Conservation (phyloP, 2,888 invertebrate species). For the Drosophila planitibia region DNA sequence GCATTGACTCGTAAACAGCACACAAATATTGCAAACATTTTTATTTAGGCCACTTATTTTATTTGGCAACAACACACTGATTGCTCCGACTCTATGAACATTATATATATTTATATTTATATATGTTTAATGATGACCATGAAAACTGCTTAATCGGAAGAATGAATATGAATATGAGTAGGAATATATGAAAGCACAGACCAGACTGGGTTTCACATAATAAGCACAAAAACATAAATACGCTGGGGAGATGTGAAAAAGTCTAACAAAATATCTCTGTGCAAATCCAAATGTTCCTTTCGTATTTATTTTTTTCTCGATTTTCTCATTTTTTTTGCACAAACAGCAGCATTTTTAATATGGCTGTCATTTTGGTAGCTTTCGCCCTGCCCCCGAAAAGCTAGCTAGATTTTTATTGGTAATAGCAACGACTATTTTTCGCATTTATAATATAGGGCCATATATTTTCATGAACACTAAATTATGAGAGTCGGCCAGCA, state of each 20-base stretch:
- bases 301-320: neutral
- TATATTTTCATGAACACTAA: conserved; percentile 80
- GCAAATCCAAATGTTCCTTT: conserved; percentile 61
- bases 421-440: conserved; percentile 70
- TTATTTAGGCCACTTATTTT: conserved; percentile 72
- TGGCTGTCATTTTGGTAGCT: conserved; percentile 61
- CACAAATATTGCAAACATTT: conserved; percentile 58
- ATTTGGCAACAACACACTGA: conserved; percentile 49
- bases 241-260: conserved; percentile 47
- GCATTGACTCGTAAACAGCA: conserved; percentile 55
- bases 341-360: conserved; percentile 79
- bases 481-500: conserved; percentile 52
- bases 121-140: conserved; percentile 75
- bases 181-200: conserved; percentile 18
- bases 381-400: conserved; percentile 6
- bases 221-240: conserved; percentile 71
- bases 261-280: conserved; percentile 58
- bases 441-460: conserved; percentile 74
- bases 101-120: conserved; percentile 3
- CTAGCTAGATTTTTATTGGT: conserved; percentile 60
- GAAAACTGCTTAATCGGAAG: conserved; percentile 80
- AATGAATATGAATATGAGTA: conserved; percentile 73
- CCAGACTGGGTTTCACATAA: conserved; percentile 49
- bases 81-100: conserved; percentile 59
- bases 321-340: conserved; percentile 58